A percentile compares a stretch with the other conserved stretches of the same genome.
These are phyloP conservation scores for Drepana falcataria DNA, from an alignment of 2,888 invertebrate genomes.

Conservation along the genomic window DNA sequence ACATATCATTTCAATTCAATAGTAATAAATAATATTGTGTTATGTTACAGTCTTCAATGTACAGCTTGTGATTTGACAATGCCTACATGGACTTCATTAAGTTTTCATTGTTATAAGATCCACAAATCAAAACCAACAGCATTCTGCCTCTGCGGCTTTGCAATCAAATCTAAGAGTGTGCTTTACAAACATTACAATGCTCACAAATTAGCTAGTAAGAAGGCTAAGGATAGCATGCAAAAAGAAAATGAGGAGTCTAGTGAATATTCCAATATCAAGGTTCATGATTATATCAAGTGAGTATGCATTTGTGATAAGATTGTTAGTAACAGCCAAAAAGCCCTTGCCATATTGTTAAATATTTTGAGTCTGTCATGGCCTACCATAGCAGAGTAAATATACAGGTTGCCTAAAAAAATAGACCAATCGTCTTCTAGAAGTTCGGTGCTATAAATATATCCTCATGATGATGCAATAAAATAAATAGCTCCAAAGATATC, in stretches of 20 bases:
- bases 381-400: too few relatives aligned
- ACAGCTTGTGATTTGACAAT: constrained; percentile 46
- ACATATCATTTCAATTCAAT: too few relatives aligned
- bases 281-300: constrained; percentile 63
- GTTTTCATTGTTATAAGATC: constrained; percentile 43
- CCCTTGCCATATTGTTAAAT: too few relatives aligned
- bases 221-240: constrained; percentile 35
- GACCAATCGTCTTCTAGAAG: too few relatives aligned
- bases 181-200: constrained; percentile 65
- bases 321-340: too few relatives aligned
- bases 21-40: constrained; percentile 2
- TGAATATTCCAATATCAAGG: constrained; percentile 29
- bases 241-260: constrained; percentile 35
- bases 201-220: constrained; percentile 53
- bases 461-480: too few relatives aligned
- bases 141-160: constrained; percentile 59
- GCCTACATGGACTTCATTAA: constrained; percentile 51
- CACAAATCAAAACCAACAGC: constrained; percentile 56
- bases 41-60: constrained; percentile 51
- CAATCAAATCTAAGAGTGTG: constrained; percentile 56
- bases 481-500: too few relatives aligned
- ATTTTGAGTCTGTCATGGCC: too few relatives aligned
- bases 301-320: constrained; percentile 13
- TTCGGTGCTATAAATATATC: too few relatives aligned
- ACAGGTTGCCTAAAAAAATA: too few relatives aligned